A percentile compares a stretch with the other conserved stretches of the same genome.
phyloP scores from a whole-genome alignment of 2,888 invertebrate genomes.

The Cynaeus angustus region DNA sequence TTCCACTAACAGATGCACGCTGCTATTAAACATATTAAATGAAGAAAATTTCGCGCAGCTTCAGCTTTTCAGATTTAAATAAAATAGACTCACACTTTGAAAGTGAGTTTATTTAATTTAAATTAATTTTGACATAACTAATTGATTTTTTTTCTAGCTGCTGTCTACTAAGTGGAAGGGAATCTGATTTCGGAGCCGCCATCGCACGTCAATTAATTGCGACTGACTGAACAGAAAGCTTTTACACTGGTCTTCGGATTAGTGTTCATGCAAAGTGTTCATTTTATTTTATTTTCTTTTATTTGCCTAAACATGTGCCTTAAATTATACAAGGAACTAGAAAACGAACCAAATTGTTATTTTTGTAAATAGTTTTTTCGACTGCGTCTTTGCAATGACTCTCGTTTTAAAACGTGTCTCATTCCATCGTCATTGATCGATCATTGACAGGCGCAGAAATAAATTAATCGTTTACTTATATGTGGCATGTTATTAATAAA shows the following conservation, averaged over 20 bases:
- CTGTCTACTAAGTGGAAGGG: conserved; percentile 66
- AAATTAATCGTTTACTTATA: conserved; percentile 48
- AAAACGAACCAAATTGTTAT: conserved; percentile 48
- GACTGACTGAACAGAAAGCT: conserved; percentile 61
- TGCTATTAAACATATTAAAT: conserved; percentile 33
- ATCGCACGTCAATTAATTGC: conserved; percentile 50
- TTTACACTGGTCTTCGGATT: conserved; percentile 55
- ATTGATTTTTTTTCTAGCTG: conserved; percentile 63
- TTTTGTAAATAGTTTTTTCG: conserved; percentile 55
- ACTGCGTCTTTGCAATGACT: conserved; percentile 50
- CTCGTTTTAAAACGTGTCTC: conserved; percentile 66
- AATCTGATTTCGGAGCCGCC: conserved; percentile 52
- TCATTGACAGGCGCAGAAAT: conserved; percentile 38
- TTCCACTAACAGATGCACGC: conserved; percentile 32
- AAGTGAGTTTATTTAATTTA: conserved; percentile 24
- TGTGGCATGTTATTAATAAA: conserved; percentile 52
- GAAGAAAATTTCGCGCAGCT: conserved; percentile 7
- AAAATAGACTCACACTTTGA: conserved; percentile 18
- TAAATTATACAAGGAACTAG: conserved; percentile 63
- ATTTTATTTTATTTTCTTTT: conserved; percentile 56
- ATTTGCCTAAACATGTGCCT: conserved; percentile 59
- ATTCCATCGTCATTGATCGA: conserved; percentile 63
- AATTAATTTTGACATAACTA: not conserved
- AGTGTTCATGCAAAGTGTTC: conserved; percentile 62
- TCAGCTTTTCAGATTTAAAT: conserved; percentile 10